These are phyloP conservation scores for Drosophila vallismaia DNA, from an alignment of 2,888 invertebrate genomes.

Conservation along the genomic window DNA sequence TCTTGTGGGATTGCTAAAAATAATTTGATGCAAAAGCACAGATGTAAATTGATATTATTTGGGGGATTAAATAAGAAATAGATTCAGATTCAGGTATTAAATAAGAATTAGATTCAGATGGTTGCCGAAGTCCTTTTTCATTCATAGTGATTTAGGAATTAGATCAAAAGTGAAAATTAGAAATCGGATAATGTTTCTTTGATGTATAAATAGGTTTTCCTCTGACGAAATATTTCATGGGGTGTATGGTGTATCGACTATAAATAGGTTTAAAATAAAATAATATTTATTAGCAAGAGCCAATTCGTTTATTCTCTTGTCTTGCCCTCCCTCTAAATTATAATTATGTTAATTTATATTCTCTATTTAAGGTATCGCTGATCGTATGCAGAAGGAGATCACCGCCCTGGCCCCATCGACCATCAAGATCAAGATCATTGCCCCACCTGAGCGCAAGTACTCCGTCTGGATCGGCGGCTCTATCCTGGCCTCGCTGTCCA, in stretches of 20 bases:
- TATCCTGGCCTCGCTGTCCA: slow-evolving; percentile 93
- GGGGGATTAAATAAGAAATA: no score
- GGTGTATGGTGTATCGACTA: neutral
- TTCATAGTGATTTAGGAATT: no score
- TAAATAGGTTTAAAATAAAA: neutral
- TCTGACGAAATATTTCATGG: neutral
- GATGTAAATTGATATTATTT: no score
- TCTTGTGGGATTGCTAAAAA: no score
- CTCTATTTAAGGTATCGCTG: slow-evolving; percentile 87
- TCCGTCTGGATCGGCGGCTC: slow-evolving; percentile 95
- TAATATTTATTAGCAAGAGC: neutral
- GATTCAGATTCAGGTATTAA: no score
- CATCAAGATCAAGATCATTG: slow-evolving; percentile 97
- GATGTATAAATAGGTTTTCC: neutral
- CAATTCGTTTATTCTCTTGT: neutral
- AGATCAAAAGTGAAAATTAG: no score
- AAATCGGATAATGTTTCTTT: no score
- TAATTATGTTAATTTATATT: neutral
- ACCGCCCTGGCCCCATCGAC: slow-evolving; percentile 94
- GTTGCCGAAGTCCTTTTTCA: no score
- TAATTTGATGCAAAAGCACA: no score
- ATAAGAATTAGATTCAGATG: no score
- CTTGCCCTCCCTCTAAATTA: neutral
- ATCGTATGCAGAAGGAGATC: slow-evolving; percentile 95
- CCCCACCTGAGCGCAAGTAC: slow-evolving; percentile 95